phyloP scores from a whole-genome alignment of 2,113 vertebrate genomes.

The Pachycephala philippinensis region DNA sequence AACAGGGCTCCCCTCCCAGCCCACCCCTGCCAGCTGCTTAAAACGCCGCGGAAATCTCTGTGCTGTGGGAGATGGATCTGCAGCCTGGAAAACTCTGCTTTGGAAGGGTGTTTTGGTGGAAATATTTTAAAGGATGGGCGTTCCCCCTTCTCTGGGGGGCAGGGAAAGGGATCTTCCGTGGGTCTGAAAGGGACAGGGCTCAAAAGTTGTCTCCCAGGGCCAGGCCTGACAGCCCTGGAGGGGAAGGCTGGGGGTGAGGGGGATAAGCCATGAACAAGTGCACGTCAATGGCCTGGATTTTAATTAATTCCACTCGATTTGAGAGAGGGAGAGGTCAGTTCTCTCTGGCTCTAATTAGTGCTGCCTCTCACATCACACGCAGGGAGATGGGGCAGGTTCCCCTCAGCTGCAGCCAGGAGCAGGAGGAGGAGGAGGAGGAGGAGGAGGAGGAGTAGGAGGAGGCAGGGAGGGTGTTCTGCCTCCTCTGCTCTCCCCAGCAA shows the following conservation, averaged over 20 bases:
- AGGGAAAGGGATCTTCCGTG: not conserved
- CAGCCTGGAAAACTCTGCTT: not conserved
- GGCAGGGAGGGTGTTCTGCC: not conserved
- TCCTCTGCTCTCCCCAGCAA: not conserved
- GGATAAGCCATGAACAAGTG: not conserved
- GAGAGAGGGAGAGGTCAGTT: not conserved
- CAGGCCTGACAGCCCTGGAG: not conserved
- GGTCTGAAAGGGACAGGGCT: not conserved
- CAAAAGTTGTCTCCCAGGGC: not conserved
- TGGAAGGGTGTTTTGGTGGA: not conserved
- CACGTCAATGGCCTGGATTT: not conserved
- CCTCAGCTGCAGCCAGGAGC: not conserved
- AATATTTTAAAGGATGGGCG: not conserved
- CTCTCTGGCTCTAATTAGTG: slow-evolving; percentile 35
- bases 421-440: not conserved
- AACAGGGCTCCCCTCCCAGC: not conserved
- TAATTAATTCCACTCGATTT: slow-evolving; percentile 35
- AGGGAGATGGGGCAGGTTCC: not conserved
- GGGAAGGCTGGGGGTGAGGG: not conserved
- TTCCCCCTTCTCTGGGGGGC: not conserved
- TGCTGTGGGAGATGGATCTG: not conserved
- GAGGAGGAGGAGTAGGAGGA: not conserved
- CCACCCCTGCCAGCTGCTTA: not conserved
- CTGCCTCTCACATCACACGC: not conserved
- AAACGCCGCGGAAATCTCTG: not conserved